Percentiles rank a stretch among this genome's conserved stretches.
phyloP scores from a whole-genome alignment of 92 coral and sea anemone species.

The Siderastrea radians region DNA sequence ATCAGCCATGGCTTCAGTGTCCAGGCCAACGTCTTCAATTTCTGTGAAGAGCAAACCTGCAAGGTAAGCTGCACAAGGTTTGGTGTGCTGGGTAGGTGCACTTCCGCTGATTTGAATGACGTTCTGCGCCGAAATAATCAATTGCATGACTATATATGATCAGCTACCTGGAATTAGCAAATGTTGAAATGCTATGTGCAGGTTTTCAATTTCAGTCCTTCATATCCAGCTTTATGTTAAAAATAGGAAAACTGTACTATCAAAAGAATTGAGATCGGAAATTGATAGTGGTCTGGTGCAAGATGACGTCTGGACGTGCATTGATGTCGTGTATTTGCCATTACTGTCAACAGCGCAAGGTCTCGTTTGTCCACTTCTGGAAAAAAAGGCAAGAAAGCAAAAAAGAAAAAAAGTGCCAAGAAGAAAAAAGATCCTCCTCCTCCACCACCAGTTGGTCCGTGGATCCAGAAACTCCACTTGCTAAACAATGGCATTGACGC shows the following conservation, averaged over 20 bases:
- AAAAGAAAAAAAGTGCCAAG: slow-evolving; percentile 88
- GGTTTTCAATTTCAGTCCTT: too few species aligned
- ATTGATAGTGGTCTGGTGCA: too few species aligned
- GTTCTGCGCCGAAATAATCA: too few species aligned
- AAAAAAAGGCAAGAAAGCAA: slow-evolving; percentile 89
- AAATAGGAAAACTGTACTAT: too few species aligned
- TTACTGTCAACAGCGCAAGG: slow-evolving; percentile 63
- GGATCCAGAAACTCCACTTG: slow-evolving; percentile 96
- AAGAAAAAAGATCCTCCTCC: slow-evolving; percentile 94
- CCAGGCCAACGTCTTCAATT: slow-evolving; percentile 79
- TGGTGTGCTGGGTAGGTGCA: too few species aligned
- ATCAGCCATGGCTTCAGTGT: slow-evolving; percentile 77
- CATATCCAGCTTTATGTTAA: too few species aligned
- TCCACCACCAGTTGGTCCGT: slow-evolving; percentile 98
- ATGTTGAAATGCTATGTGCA: too few species aligned
- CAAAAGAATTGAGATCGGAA: too few species aligned
- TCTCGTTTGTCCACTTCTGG: slow-evolving; percentile 69
- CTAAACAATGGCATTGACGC: slow-evolving; percentile 96
- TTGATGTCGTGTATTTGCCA: background rate
- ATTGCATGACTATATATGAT: too few species aligned
- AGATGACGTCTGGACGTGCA: too few species aligned
- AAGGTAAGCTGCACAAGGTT: slow-evolving; percentile 29
- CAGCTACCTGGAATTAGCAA: too few species aligned
- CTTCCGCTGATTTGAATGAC: too few species aligned
- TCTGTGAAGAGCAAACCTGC: slow-evolving; percentile 75